Evolutionary conservation across 2,888 invertebrate genomes (phyloP).

Genomic region (Pterostichus niger): DNA sequence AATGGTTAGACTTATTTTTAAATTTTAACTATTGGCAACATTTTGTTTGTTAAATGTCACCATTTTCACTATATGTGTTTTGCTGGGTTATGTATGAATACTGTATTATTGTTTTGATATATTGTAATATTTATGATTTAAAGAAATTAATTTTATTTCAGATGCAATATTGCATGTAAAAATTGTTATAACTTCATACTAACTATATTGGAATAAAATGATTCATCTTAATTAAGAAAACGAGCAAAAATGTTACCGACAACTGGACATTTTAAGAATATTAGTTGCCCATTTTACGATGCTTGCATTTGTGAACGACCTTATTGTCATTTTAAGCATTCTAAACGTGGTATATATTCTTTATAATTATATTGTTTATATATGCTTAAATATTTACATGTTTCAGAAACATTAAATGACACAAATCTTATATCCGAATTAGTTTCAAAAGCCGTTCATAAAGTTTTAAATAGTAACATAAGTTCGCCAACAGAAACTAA

Average conservation of each 20-base stretch:
- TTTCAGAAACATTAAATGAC: constrained; percentile 56
- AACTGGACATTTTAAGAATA: constrained; percentile 62
- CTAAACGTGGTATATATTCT: constrained; percentile 54
- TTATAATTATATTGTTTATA: neutral
- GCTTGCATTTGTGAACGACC: constrained; percentile 65
- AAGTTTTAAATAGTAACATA: constrained; percentile 55
- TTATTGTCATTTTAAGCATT: constrained; percentile 64
- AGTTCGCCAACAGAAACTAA: constrained; percentile 13
- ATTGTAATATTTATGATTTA: constrained; percentile 1
- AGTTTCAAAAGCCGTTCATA: constrained; percentile 64
- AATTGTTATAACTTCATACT: neutral
- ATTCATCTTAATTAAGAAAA: neutral
- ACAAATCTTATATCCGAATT: constrained; percentile 60
- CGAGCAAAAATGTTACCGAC: constrained; percentile 61
- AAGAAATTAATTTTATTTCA: constrained; percentile 22
- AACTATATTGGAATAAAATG: neutral
- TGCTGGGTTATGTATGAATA: constrained; percentile 49
- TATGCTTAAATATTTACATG: neutral
- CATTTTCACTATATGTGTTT: constrained; percentile 22
- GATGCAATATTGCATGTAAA: constrained; percentile 29
- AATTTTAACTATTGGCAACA: neutral
- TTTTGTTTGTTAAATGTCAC: constrained; percentile 18
- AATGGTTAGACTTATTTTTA: neutral
- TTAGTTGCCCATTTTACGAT: constrained; percentile 64
- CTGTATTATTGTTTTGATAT: constrained; percentile 32